These are phyloP conservation scores for Gambusia holbrooki DNA, from an alignment of 2,113 vertebrate species.

Conservation along the genomic window DNA sequence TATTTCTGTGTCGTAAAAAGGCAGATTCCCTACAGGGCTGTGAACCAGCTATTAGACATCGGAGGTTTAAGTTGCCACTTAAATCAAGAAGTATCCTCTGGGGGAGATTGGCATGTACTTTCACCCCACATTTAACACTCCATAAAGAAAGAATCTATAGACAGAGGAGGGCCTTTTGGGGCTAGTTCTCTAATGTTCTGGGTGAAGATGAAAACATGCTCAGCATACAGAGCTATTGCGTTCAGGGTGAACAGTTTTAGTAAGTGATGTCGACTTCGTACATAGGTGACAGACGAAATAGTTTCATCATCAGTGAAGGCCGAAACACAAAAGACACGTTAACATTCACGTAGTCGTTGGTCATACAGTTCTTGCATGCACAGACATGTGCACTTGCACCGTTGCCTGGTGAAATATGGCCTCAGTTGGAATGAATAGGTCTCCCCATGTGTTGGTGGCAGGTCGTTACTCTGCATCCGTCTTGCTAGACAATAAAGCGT, in stretches of 20 bases:
- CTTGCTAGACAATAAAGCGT: slow-evolving; percentile 74
- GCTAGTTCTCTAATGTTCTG: slow-evolving; percentile 21
- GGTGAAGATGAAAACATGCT: slow-evolving; percentile 49
- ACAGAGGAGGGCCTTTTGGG: slow-evolving; percentile 29
- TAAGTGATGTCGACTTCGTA: slow-evolving; percentile 13
- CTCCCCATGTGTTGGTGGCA: slow-evolving; percentile 63
- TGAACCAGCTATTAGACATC: slow-evolving; percentile 28
- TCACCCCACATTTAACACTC: slow-evolving; percentile 51
- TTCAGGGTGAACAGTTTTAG: slow-evolving; percentile 11
- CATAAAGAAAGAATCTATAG: slow-evolving; percentile 34
- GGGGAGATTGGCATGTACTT: slow-evolving; percentile 47
- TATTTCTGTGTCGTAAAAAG: slow-evolving; percentile 2
- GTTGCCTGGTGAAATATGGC: slow-evolving; percentile 65
- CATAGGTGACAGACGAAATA: slow-evolving; percentile 13
- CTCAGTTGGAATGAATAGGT: slow-evolving; percentile 70
- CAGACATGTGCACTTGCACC: slow-evolving; percentile 31
- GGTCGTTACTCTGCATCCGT: slow-evolving; percentile 78
- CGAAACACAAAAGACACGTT: slow-evolving; percentile 37
- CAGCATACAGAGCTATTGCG: slow-evolving; percentile 17
- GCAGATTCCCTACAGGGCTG: slow-evolving; percentile 26
- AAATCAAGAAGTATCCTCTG: slow-evolving; percentile 49
- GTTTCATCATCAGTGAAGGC: slow-evolving; percentile 12
- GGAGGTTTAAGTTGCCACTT: slow-evolving; percentile 27
- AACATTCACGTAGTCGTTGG: slow-evolving; percentile 27
- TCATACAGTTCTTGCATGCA: slow-evolving; percentile 23